A percentile compares a stretch with the other conserved stretches of the same genome.
Conservation (phyloP, 2,797 vertebrate species). For the Lophura swinhoii region DNA sequence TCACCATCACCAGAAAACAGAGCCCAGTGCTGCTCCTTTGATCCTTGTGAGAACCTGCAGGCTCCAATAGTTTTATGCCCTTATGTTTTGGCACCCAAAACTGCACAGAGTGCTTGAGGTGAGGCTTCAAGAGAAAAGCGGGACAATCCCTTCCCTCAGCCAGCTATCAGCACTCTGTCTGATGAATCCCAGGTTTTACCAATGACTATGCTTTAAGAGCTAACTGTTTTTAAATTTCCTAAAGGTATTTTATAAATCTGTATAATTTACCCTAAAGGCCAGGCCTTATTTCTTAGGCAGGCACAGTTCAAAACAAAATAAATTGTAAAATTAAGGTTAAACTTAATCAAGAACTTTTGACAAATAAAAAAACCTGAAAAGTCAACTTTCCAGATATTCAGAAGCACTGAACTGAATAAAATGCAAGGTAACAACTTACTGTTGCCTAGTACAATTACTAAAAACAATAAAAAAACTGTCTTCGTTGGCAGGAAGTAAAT, state of each 20-base stretch:
- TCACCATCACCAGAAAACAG: not conserved
- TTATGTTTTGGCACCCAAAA: not conserved
- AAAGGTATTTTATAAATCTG: not conserved
- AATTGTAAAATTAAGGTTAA: not conserved
- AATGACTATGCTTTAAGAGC: not conserved
- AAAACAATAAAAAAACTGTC: constrained; percentile 7
- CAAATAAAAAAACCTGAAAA: not conserved
- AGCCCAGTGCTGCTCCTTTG: not conserved
- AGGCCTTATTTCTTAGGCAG: not conserved
- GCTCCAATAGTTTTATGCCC: not conserved
- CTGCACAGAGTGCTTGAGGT: no score
- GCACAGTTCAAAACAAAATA: not conserved
- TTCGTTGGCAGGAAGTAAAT: not conserved
- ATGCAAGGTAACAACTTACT: not conserved
- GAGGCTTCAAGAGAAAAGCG: no score
- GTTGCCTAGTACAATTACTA: not conserved
- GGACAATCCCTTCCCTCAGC: no score
- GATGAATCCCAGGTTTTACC: not conserved
- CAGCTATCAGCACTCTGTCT: no score
- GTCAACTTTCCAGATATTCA: not conserved
- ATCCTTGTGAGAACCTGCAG: not conserved
- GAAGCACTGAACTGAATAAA: not conserved
- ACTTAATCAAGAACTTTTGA: not conserved
- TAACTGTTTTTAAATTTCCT: not conserved
- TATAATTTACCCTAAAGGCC: not conserved